Conservation (phyloP, 2,888 invertebrate genomes). For the Eupsilia transversa region DNA sequence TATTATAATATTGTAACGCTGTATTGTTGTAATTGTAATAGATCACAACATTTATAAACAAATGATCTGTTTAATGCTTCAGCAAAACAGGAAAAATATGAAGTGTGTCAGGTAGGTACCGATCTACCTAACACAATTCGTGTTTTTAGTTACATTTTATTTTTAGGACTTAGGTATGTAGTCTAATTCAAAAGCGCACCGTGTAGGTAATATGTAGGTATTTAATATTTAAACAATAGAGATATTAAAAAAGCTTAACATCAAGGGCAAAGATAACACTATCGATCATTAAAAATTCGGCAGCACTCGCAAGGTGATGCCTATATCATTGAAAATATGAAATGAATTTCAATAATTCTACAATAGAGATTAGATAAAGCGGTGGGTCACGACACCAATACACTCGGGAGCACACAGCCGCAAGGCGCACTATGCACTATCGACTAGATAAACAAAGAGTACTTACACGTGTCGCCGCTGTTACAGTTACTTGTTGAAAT, state of each 20-base stretch:
- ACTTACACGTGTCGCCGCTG: constrained; percentile 68
- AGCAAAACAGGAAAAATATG: constrained; percentile 48
- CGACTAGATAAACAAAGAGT: constrained; percentile 69
- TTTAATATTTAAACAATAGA: constrained; percentile 52
- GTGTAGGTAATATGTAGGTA: neutral
- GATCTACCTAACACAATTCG: neutral
- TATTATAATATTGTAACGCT: constrained; percentile 15
- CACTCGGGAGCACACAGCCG: constrained; percentile 59
- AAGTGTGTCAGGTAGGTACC: constrained; percentile 18
- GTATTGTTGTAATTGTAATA: constrained; percentile 23
- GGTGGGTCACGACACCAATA: constrained; percentile 60
- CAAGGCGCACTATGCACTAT: constrained; percentile 44
- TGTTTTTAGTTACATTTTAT: neutral
- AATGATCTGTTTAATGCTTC: constrained; percentile 21
- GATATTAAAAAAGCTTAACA: constrained; percentile 62
- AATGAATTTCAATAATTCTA: constrained; percentile 60
- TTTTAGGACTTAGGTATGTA: neutral
- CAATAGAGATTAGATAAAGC: constrained; percentile 70
- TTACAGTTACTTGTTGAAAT: constrained; percentile 57
- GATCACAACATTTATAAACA: constrained; percentile 34
- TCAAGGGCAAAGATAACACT: constrained; percentile 75
- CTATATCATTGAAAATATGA: constrained; percentile 56
- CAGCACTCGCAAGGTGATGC: constrained; percentile 64
- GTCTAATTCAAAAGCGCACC: constrained; percentile 23
- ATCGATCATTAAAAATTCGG: constrained; percentile 67